Evolutionary conservation across 2,888 invertebrate genomes (phyloP), one percentile per base, ranked within the genome.

Genomic region (Pilophorus perplexus): DNA sequence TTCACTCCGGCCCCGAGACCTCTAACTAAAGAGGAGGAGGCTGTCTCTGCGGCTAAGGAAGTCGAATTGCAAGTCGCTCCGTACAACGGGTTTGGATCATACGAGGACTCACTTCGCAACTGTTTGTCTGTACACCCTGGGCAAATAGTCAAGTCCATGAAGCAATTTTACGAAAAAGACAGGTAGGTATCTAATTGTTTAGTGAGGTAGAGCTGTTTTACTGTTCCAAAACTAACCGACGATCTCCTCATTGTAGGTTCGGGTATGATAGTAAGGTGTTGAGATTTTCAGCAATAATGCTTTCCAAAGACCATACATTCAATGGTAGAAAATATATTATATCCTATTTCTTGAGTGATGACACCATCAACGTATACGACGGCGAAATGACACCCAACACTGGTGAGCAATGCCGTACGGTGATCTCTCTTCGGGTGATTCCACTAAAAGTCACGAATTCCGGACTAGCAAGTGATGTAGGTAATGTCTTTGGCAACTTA

Each of bases 71-170:
- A 82, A 71, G 75, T 89, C 46, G 93, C 94, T 0, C 93, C 93
- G 0, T 94, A 90, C 84, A 94, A 93, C 75, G 94, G 94, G 2
- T 93, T 86, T 78, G 95, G 95, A 0, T 85, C 87, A 0, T 89
- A 90, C 74, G 92, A 92, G 69, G 94, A 95, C 75, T 93, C 93
- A 0, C 88, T 92, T 6, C 88, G 88, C 71, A 93, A 93, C 75
- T 93, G 93, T 74, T 83, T 85, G 54, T 86, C 86, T 0, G 85
- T 94, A 0, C 84, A 89, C 72, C 89, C 90, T 0, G 89, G 88
- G 75, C 80, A 90, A 1, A 89, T 89, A 0, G 84, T 85, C 72
- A 80, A 82, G 6, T 89, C 93, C 76, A 88, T 91, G 72, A 83
- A 87, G 66, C 91, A 91, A 76, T 90, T 91, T 74, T 80, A 91